Evolutionary conservation across 2,797 vertebrate species (phyloP).

Genomic region (Eremophila alpestris): DNA sequence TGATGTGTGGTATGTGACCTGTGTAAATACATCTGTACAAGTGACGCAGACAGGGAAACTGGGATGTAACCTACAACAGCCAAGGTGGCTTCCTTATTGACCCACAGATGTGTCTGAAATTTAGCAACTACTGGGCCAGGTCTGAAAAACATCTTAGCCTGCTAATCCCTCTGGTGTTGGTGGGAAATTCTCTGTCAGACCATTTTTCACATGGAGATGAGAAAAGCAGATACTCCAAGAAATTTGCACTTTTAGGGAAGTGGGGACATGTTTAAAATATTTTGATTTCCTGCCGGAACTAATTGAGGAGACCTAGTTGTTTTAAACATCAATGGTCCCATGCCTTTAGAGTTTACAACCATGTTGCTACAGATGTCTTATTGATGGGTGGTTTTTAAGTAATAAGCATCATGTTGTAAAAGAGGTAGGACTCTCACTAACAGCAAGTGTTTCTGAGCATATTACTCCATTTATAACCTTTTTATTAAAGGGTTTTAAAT

Average conservation of each 20-base stretch:
- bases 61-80: constrained; percentile 42
- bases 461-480: constrained; percentile 12
- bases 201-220: constrained; percentile 18
- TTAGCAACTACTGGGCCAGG: constrained; percentile 34
- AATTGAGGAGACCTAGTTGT: not conserved
- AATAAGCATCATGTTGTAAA: not conserved
- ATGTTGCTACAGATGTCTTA: not conserved
- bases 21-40: constrained; percentile 36
- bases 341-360: not conserved
- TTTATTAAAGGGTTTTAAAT: constrained; percentile 47
- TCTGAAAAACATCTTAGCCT: constrained; percentile 31
- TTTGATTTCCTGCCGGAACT: constrained; percentile 39
- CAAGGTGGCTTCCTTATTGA: constrained; percentile 65
- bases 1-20: constrained; percentile 47
- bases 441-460: constrained; percentile 10
- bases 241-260: not conserved
- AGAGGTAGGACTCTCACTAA: not conserved
- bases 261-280: not conserved
- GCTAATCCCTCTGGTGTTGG: constrained; percentile 16
- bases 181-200: constrained; percentile 54
- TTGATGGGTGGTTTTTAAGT: constrained; percentile 1
- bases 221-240: constrained; percentile 36
- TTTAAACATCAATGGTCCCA: not conserved
- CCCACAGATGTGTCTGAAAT: constrained; percentile 61
- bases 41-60: constrained; percentile 24